A percentile compares a stretch with the other conserved stretches of the same genome.
Conservation (phyloP, 2,113 vertebrate genomes). For the Mugil cephalus region DNA sequence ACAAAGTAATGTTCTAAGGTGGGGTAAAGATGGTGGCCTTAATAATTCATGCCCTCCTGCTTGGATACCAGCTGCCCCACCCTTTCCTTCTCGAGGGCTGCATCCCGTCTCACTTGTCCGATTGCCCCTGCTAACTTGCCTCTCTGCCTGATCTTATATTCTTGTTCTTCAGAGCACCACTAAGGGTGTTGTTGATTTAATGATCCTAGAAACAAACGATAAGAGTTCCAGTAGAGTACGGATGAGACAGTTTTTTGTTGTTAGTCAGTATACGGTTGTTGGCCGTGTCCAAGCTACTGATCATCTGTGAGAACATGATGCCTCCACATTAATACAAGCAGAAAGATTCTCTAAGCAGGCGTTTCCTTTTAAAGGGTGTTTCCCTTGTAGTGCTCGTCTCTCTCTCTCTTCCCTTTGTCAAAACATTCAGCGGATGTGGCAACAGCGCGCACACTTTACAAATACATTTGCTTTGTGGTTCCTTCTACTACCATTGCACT, state of each 20-base stretch:
- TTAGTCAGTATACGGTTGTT: neutral
- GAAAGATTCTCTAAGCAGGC: constrained; percentile 50
- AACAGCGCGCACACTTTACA: constrained; percentile 65
- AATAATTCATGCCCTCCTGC: constrained; percentile 75
- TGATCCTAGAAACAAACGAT: constrained; percentile 11
- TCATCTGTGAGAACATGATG: constrained; percentile 43
- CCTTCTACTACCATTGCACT: constrained; percentile 42
- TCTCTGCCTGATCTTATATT: constrained; percentile 2
- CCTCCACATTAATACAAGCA: constrained; percentile 20
- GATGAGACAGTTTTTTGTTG: constrained; percentile 1
- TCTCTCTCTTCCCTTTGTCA: constrained; percentile 68
- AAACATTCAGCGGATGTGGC: constrained; percentile 77
- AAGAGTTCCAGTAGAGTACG: neutral
- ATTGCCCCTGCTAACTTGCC: constrained; percentile 25
- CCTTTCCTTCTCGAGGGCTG: constrained; percentile 24
- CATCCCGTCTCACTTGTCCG: constrained; percentile 30
- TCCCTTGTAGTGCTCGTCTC: constrained; percentile 55
- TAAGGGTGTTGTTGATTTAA: constrained; percentile 27
- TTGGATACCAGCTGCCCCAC: constrained; percentile 53
- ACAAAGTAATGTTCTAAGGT: constrained; percentile 44
- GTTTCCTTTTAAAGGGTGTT: constrained; percentile 75
- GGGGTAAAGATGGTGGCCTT: constrained; percentile 51
- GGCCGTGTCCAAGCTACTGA: constrained; percentile 20
- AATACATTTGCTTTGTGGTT: constrained; percentile 62
- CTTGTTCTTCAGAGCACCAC: constrained; percentile 17